Evolutionary conservation across 2,888 invertebrate species (phyloP), one percentile per base, ranked within the genome.

Genomic region (Philereme transversata): DNA sequence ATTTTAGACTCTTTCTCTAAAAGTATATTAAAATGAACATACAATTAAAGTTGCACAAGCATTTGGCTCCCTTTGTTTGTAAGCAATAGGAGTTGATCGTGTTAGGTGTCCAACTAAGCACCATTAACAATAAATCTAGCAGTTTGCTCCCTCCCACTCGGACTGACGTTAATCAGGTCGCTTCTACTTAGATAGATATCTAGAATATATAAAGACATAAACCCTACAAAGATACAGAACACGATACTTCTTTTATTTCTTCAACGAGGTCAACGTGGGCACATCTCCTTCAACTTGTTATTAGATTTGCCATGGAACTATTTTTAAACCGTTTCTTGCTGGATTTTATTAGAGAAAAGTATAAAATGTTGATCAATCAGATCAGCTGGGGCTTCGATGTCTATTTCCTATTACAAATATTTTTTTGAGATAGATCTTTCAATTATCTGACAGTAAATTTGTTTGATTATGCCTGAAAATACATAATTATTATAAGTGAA

Each of bases 61-160:
- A 35, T 49, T 49, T 56, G 43, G 35, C 40, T 51, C 40, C 46
- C 38, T 11, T 76, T 80, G 80, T 84, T 80, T 81, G 77, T 40
- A 6, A 40, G 8, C 5, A 8, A 6, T 75, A 78, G 79, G 77
- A 84, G 83, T 88, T 81, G 80, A 82, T 81, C 75, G 81, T 82
- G 71, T 81, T 84, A 82, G 83, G 79, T 80, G 84, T 86, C 83
- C 81, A 77, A 77, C 79, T 79, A 74, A 77, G 80, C 82, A 77
- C 83, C 79, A 86, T 87, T 89, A 87, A 85, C 87, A 80, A 88
- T 89, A 89, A 90, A 90, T 90, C 84, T 77, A 74, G 77, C 76
- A 84, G 87, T 87, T 89, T 85, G 78, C 79, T 73, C 77, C 68
- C 67, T 74, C 70, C 72, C 77, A 75, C 78, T 78, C 76, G 75